Evolutionary conservation across 1,140 invertebrate genomes (phyloP).

Genomic region (Aphelinus certus): DNA sequence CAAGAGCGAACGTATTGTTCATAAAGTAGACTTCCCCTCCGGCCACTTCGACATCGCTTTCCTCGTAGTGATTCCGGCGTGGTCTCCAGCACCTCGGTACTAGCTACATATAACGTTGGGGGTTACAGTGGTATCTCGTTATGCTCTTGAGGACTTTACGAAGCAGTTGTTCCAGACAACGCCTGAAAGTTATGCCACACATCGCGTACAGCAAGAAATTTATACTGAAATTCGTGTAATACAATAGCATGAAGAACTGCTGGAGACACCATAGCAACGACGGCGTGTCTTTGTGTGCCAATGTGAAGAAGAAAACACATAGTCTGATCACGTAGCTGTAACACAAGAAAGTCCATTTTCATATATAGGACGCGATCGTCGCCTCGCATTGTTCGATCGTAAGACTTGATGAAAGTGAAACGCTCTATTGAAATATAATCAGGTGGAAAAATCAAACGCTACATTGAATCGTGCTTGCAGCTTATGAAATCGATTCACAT

Average conservation of each 20-base stretch:
- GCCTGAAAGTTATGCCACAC: constrained; percentile 69
- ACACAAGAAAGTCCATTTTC: constrained; percentile 37
- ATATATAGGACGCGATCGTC: neutral
- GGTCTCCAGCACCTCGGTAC: constrained; percentile 15
- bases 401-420: too few species aligned
- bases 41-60: too few species aligned
- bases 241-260: constrained; percentile 70
- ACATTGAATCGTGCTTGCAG: too few species aligned
- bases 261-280: constrained; percentile 67
- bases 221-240: constrained; percentile 72
- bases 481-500: too few species aligned
- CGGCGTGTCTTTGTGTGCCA: constrained; percentile 59
- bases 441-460: too few species aligned
- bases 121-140: constrained; percentile 60
- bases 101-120: constrained; percentile 55
- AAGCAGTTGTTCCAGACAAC: constrained; percentile 66
- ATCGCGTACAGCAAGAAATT: constrained; percentile 70
- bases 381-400: too few species aligned
- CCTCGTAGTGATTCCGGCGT: too few species aligned
- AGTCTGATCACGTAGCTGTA: constrained; percentile 69
- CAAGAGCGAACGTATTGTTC: too few species aligned
- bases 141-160: constrained; percentile 61
- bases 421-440: too few species aligned
- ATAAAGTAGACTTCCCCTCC: too few species aligned
- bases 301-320: constrained; percentile 66